Percentiles rank a stretch among this genome's conserved stretches.
Conservation (phyloP, 2,113 vertebrate species). For the Phocoena sinus region DNA sequence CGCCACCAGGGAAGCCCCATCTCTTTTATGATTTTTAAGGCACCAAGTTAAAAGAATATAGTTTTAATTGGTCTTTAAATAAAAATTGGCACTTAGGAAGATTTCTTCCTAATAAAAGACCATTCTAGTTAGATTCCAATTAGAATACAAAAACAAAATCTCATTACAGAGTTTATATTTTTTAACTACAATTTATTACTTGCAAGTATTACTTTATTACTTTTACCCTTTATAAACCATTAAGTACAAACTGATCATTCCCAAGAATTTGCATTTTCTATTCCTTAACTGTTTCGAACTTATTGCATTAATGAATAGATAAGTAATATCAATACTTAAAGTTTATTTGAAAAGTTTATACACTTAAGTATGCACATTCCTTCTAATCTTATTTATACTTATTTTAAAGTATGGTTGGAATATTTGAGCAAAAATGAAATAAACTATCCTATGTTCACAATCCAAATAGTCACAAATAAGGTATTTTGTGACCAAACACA, state of each 20-base stretch:
- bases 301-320: background rate
- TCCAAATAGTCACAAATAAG: background rate
- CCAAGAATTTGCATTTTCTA: conserved; percentile 7
- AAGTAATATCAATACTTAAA: background rate
- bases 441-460: background rate
- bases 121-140: background rate
- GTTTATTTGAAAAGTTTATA: conserved; percentile 19
- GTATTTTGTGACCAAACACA: conserved; percentile 10
- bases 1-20: too few species aligned
- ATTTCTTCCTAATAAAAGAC: conserved; percentile 29
- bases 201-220: background rate
- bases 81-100: background rate
- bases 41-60: conserved; percentile 16
- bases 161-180: background rate
- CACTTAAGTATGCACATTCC: background rate
- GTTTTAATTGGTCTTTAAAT: conserved; percentile 34
- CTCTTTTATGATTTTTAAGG: conserved; percentile 38
- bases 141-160: conserved; percentile 42
- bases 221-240: background rate
- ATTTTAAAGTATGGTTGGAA: background rate
- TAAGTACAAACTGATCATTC: conserved; percentile 12
- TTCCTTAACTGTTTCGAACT: background rate
- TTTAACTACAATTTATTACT: background rate
- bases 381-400: background rate
- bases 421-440: conserved; percentile 27